Base-by-base conservation (phyloP, 1,140 invertebrate genomes). In the Aphaenogaster rudis region DNA sequence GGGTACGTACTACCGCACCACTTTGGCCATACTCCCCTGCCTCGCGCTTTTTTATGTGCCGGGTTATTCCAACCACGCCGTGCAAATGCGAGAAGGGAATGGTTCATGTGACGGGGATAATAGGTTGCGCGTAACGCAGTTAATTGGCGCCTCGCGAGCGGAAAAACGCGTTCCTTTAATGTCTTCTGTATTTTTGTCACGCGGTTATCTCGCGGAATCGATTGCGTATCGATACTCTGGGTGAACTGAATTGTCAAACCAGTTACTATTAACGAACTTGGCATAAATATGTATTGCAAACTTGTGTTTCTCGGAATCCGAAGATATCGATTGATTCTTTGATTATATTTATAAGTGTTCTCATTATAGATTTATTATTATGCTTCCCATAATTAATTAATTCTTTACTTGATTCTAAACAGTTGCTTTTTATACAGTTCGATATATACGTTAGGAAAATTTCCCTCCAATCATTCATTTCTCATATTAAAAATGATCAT, bases 61-160 rank as follows among this genome's bases (percentile, higher is more conserved):
- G 28, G 28, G 42, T 57, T 88, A 77, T 86, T 86, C 66, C 67
- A 45, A 57, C 33, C 71, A 54, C 36, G 59, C 48, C 57, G 82
- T 63, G 72, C 59, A 21, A 84, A 63, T 48, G 82, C 57, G 50
- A 66, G 59, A 52, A 64, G 45, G 8, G 59, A 64, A 50, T 78
- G 28, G 61, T 61, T 77, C 36, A 57, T 45, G 81, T 21, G 28
- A 64, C 64, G 45, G 52, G 36, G 28, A 48, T 64, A 85, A 81
- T 69, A 81, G 63, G 36, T 69, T 69, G 39, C 66, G 66, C 36
- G 66, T 71, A 76, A 74, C 80, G 45, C 69, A 28, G 42, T 84
- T 84, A 84, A 84, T 84, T 76, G 54, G 69, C 54, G 80, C 17
- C 21, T 17, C 33, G 52, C 39, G 52, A 45, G 0, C 3, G 42